These are phyloP conservation scores for Alca torda DNA, from an alignment of 2,797 vertebrate genomes.

Conservation along the genomic window DNA sequence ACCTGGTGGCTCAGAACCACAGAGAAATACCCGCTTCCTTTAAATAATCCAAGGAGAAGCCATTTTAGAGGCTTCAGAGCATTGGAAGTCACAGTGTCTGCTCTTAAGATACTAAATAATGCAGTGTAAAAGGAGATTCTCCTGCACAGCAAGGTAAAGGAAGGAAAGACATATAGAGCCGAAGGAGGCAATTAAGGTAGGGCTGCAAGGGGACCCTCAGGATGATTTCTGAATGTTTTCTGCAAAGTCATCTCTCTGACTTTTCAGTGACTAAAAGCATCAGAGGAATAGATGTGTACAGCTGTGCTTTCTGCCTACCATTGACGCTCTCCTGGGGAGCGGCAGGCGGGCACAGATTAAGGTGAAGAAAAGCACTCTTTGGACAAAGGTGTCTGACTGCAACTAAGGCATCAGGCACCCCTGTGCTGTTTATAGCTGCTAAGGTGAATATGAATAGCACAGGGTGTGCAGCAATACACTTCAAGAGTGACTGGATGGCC, in stretches of 20 bases:
- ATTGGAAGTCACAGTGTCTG: conserved; percentile 4
- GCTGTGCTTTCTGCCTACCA: not conserved
- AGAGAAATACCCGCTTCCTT: not conserved
- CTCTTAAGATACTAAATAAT: conserved; percentile 35
- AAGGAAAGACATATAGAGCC: not conserved
- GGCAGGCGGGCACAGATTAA: not conserved
- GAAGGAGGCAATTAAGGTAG: conserved; percentile 22
- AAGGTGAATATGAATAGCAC: not conserved
- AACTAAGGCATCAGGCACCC: not conserved
- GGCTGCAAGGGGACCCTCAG: not conserved
- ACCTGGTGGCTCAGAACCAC: not conserved
- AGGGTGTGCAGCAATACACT: not conserved
- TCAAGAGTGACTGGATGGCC: not conserved
- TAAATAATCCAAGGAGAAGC: not conserved
- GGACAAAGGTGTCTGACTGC: not conserved
- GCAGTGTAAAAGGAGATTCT: not conserved
- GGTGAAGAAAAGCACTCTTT: not conserved
- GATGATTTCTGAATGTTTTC: not conserved
- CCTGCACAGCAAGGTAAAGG: not conserved
- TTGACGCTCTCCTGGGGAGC: not conserved
- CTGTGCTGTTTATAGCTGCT: not conserved
- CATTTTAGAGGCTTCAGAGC: not conserved
- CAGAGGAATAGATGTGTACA: not conserved
- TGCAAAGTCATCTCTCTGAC: not conserved
- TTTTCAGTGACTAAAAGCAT: not conserved